Evolutionary conservation across 2,113 vertebrate genomes (phyloP), one percentile per base, ranked within the genome.

Genomic region (Rhea pennata): DNA sequence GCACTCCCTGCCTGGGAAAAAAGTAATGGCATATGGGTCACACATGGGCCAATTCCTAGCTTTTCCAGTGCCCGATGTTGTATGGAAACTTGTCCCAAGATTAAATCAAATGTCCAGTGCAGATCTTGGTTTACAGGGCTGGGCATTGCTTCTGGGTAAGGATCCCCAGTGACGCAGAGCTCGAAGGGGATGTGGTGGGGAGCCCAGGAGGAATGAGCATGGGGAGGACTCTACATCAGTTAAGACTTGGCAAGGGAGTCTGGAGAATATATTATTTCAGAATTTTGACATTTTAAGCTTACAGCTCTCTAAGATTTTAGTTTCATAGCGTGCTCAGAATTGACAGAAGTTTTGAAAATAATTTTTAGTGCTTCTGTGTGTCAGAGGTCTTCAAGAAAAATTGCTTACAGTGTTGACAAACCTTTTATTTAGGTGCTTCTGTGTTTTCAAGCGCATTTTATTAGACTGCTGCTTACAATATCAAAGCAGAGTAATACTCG

Each of bases 181-280:
- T 61, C 4, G 3, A 29, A 46, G 23, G 1, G 5, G 7, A 6
- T 33, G 14, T 7, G 15, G 31, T 10, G 10, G 79, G 20, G 4
- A 88, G 53, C 13, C 6, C 20, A 8, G 16, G 33, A 64, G 27
- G 53, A 66, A 1, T 73, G 54, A 40, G 44, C 29, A 26, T 42
- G 29, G 3, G 73, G 10, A 31, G 15, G 27, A 56, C 40, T 85
- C 15, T 44, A 6, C 67, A 17, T 90, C 12, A 1, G 50, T 69
- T 65, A 51, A n/a, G n/a, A 39, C 50, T 65, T 87, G 42, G 10
- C 27, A 29, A 14, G 54, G 10, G 40, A 69, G 19, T 33, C 21
- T 77, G 39, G 42, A 81, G 21, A 79, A 82, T 15, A 16, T 75
- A 17, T 54, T 87, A 10, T 4, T 8, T 62, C 53, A 69, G 46